These are phyloP conservation scores for Drosophila saltans DNA, from an alignment of 1,140 invertebrate genomes.

Conservation along the genomic window DNA sequence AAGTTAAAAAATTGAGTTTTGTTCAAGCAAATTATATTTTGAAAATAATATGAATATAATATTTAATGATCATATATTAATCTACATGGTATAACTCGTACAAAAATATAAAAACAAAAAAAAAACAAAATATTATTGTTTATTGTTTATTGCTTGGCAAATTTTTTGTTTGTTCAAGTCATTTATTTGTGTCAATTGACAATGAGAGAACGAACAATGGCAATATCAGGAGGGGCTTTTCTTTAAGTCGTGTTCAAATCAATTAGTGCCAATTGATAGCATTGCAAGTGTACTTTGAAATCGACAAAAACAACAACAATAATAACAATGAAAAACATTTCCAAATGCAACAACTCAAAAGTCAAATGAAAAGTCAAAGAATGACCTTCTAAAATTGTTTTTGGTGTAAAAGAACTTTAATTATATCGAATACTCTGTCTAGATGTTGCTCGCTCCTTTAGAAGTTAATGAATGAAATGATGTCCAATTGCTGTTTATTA, in stretches of 20 bases:
- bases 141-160: slow-evolving; percentile 2
- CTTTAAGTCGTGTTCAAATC: slow-evolving; percentile 54
- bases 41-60: too few species aligned
- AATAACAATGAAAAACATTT: slow-evolving; percentile 30
- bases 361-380: slow-evolving; percentile 69
- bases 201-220: neutral
- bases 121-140: neutral
- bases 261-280: slow-evolving; percentile 72
- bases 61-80: too few species aligned
- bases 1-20: too few species aligned
- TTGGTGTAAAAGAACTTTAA: neutral
- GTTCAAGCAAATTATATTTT: too few species aligned
- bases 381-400: neutral
- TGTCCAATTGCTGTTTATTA: slow-evolving; percentile 4
- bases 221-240: neutral
- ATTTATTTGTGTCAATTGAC: slow-evolving; percentile 10
- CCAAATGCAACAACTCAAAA: slow-evolving; percentile 32
- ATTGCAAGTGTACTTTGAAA: slow-evolving; percentile 41
- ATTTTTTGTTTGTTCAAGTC: neutral
- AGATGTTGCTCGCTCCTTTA: neutral
- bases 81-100: too few species aligned
- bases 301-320: neutral
- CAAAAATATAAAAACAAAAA: too few species aligned
- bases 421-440: neutral
- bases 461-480: neutral